phyloP scores from a whole-genome alignment of 2,888 invertebrate species.

The Adineta ricciae region DNA sequence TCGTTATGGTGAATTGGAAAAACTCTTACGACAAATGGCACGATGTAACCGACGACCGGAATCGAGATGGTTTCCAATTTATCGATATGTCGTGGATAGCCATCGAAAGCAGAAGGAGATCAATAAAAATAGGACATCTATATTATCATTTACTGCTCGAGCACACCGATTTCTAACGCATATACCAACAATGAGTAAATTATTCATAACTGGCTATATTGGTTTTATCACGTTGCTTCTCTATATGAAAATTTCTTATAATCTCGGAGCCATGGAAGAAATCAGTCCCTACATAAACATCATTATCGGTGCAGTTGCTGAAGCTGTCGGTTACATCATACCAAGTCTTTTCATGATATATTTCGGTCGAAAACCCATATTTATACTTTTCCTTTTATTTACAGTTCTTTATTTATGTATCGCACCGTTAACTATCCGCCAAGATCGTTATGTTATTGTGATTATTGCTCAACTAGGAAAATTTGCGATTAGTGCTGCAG shows the following conservation, averaged over 20 bases:
- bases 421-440: background rate
- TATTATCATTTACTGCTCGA: background rate
- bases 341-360: background rate
- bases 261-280: background rate
- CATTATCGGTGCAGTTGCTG: background rate
- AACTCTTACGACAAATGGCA: background rate
- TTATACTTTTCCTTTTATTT: background rate
- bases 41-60: background rate
- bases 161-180: background rate
- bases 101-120: background rate
- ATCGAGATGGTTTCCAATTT: background rate
- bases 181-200: background rate
- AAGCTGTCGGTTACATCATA: background rate
- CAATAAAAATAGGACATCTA: background rate
- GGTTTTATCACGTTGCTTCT: background rate
- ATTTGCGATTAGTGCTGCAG: background rate
- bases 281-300: background rate
- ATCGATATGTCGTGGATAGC: background rate
- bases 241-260: background rate
- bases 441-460: background rate
- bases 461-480: conserved; percentile 8
- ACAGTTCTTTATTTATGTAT: background rate
- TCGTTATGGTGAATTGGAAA: background rate
- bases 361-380: background rate
- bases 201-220: background rate